Evolutionary conservation across 2,113 vertebrate species (phyloP).

Genomic region (Heloderma charlesbogerti): DNA sequence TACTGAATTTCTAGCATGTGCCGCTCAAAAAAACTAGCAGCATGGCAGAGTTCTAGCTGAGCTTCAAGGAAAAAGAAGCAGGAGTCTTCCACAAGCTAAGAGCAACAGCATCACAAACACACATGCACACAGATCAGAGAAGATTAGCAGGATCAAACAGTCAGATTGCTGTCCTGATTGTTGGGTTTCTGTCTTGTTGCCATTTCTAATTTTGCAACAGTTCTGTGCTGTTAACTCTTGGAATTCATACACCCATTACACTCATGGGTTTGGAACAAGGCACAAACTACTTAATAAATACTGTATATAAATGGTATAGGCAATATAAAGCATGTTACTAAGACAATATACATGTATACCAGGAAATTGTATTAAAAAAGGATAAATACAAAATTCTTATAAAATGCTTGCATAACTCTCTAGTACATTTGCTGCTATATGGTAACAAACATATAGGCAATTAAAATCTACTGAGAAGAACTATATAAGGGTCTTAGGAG

Average conservation of each 20-base stretch:
- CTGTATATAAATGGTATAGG: neutral
- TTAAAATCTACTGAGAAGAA: too few relatives aligned
- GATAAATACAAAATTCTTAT: too few relatives aligned
- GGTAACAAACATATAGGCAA: too few relatives aligned
- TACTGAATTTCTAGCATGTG: neutral
- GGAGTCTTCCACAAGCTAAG: neutral
- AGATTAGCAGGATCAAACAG: neutral
- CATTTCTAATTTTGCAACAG: neutral
- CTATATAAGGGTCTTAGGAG: too few relatives aligned
- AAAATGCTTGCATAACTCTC: too few relatives aligned
- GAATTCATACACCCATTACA: neutral
- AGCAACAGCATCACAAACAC: neutral
- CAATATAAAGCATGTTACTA: neutral
- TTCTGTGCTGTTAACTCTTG: neutral
- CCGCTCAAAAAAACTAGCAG: neutral
- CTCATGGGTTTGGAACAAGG: neutral
- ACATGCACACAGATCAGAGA: neutral
- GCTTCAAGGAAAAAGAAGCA: neutral
- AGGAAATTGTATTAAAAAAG: too few relatives aligned
- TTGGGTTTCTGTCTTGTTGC: neutral
- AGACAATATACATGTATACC: too few relatives aligned
- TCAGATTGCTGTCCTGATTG: neutral
- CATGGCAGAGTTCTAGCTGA: neutral
- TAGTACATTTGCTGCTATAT: too few relatives aligned
- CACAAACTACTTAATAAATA: neutral